A percentile compares a stretch with the other conserved stretches of the same genome.
Evolutionary conservation across 2,113 vertebrate genomes (phyloP).

Genomic region (Malurus alboscapulatus): DNA sequence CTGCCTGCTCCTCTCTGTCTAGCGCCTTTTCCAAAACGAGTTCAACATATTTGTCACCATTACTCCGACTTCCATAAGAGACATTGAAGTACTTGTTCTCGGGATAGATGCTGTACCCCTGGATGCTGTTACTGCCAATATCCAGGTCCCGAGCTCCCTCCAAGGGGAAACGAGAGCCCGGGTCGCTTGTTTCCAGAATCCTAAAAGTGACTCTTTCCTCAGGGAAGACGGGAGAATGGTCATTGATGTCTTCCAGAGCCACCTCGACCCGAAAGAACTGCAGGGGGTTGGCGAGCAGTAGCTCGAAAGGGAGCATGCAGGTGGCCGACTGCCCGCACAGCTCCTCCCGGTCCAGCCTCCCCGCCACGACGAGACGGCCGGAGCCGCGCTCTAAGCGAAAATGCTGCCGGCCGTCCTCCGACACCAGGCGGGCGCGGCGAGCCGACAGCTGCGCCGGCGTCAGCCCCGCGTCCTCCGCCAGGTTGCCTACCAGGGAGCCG

Average conservation of each 20-base stretch:
- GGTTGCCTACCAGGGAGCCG: too few species aligned
- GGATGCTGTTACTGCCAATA: constrained; percentile 68
- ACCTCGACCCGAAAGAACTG: constrained; percentile 67
- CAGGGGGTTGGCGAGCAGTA: constrained; percentile 69
- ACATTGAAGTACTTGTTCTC: constrained; percentile 42
- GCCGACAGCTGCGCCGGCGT: constrained; percentile 70
- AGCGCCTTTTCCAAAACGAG: fast-evolving
- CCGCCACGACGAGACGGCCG: constrained; percentile 65
- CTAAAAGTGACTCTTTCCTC: constrained; percentile 3
- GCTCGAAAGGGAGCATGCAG: constrained; percentile 64
- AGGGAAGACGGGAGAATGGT: constrained; percentile 59
- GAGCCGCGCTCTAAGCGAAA: constrained; percentile 39
- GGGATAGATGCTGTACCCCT: constrained; percentile 56
- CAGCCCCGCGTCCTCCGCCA: too few species aligned
- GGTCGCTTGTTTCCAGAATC: background rate
- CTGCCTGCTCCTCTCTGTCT: background rate
- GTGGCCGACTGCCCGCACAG: constrained; percentile 40
- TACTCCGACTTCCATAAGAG: background rate
- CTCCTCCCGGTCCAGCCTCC: constrained; percentile 68
- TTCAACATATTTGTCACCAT: background rate
- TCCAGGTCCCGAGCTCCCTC: constrained; percentile 56
- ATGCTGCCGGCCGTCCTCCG: constrained; percentile 66
- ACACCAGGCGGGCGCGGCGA: constrained; percentile 71
- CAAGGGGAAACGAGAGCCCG: constrained; percentile 33
- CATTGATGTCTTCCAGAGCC: constrained; percentile 66